These are phyloP conservation scores for Nylanderia fulva DNA, from an alignment of 1,140 invertebrate genomes.

Conservation along the genomic window DNA sequence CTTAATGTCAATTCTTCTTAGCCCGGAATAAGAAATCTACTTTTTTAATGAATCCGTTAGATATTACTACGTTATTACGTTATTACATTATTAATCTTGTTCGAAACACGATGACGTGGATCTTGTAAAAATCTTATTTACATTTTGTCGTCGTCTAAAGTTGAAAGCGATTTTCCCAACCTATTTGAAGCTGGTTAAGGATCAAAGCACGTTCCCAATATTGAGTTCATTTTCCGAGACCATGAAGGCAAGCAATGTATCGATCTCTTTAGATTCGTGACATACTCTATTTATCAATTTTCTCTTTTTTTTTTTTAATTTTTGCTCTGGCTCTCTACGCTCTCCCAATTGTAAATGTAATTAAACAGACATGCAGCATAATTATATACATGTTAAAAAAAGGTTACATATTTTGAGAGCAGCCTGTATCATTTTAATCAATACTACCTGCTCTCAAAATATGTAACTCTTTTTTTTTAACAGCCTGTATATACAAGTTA, in stretches of 20 bases:
- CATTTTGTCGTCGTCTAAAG: conserved; percentile 45
- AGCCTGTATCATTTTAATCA: too few relatives aligned
- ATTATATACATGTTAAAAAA: too few relatives aligned
- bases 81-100: conserved; percentile 50
- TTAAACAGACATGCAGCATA: background rate
- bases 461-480: too few relatives aligned
- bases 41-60: conserved; percentile 48
- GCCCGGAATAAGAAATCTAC: conserved; percentile 16
- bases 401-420: too few relatives aligned
- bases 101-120: conserved; percentile 11
- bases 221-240: conserved; percentile 58
- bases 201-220: conserved; percentile 58
- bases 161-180: conserved; percentile 53
- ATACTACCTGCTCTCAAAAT: too few relatives aligned
- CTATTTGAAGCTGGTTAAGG: conserved; percentile 55
- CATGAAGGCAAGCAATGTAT: conserved; percentile 48
- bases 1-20: conserved; percentile 43
- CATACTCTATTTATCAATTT: conserved; percentile 39
- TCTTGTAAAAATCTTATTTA: conserved; percentile 53
- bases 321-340: background rate
- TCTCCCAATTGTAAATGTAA: background rate
- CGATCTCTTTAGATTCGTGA: conserved; percentile 20
- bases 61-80: conserved; percentile 47
- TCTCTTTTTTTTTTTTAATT: conserved; percentile 16
- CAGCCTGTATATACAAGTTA: too few relatives aligned